Conservation (phyloP, 2,888 invertebrate species). For the Eristalis intricaria region DNA sequence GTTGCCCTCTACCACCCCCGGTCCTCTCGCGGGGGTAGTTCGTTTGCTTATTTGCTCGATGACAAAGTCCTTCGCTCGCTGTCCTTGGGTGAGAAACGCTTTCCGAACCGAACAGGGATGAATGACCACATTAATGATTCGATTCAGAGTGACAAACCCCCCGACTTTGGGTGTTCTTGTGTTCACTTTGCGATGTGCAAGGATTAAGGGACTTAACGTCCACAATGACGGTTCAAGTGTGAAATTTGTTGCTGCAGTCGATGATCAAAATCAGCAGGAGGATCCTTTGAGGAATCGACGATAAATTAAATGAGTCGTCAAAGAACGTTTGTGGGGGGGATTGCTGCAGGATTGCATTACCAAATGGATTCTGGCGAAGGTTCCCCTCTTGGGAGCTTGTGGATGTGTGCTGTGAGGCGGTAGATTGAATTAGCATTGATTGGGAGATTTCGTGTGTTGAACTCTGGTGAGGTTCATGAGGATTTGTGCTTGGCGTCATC, state of each 20-base stretch:
- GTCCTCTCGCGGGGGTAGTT: neutral
- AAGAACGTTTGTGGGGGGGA: neutral
- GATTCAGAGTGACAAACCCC: conserved; percentile 28
- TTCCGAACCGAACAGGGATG: conserved; percentile 50
- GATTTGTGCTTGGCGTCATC: neutral
- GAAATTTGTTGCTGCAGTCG: conserved; percentile 12
- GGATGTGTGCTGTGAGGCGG: neutral
- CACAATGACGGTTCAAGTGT: conserved; percentile 31
- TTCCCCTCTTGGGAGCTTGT: neutral
- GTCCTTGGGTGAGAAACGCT: conserved; percentile 64
- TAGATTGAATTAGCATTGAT: neutral
- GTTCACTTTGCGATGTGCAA: neutral
- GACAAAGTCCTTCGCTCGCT: conserved; percentile 33
- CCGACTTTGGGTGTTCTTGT: neutral
- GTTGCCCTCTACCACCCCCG: neutral
- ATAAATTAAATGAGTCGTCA: neutral
- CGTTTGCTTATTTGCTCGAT: neutral
- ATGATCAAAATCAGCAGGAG: neutral
- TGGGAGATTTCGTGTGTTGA: neutral
- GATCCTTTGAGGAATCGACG: neutral
- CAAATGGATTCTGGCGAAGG: neutral
- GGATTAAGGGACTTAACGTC: conserved; percentile 28
- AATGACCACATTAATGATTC: conserved; percentile 68
- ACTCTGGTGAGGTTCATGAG: neutral
- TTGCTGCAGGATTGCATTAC: neutral